Percentiles rank a stretch among this genome's conserved stretches.
These are phyloP conservation scores for Chaetorhynchus papuensis DNA, from an alignment of 2,113 vertebrate species.

Conservation along the genomic window DNA sequence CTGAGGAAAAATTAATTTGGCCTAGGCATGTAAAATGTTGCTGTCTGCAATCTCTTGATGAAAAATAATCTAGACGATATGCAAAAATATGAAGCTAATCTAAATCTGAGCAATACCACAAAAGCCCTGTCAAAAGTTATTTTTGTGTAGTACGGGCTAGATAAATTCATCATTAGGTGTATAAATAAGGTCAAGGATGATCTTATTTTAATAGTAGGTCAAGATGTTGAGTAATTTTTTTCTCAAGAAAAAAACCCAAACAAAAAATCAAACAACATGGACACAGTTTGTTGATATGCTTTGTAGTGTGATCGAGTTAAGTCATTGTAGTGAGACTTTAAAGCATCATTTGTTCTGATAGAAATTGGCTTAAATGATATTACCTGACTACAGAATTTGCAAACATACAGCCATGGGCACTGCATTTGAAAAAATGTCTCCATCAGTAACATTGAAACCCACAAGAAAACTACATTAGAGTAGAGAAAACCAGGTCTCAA, in stretches of 20 bases:
- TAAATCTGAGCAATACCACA: neutral
- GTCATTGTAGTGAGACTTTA: neutral
- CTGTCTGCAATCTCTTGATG: neutral
- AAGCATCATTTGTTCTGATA: neutral
- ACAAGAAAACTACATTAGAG: neutral
- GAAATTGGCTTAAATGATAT: neutral
- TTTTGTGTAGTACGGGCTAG: neutral
- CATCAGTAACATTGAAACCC: neutral
- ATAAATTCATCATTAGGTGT: neutral
- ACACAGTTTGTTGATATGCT: neutral
- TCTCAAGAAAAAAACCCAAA: neutral
- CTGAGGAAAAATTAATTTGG: neutral
- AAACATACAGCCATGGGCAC: rapidly evolving
- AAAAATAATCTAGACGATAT: neutral
- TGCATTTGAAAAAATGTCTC: neutral
- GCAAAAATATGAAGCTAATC: neutral
- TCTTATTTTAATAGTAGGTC: neutral
- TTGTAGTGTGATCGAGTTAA: neutral
- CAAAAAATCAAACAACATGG: neutral
- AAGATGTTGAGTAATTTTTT: neutral
- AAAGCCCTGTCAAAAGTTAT: neutral
- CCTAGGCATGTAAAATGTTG: neutral
- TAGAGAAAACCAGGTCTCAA: neutral
- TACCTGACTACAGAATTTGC: neutral
- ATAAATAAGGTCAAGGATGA: neutral